phyloP scores from a whole-genome alignment of 1,140 invertebrate species.

The Nautilus pompilius region DNA sequence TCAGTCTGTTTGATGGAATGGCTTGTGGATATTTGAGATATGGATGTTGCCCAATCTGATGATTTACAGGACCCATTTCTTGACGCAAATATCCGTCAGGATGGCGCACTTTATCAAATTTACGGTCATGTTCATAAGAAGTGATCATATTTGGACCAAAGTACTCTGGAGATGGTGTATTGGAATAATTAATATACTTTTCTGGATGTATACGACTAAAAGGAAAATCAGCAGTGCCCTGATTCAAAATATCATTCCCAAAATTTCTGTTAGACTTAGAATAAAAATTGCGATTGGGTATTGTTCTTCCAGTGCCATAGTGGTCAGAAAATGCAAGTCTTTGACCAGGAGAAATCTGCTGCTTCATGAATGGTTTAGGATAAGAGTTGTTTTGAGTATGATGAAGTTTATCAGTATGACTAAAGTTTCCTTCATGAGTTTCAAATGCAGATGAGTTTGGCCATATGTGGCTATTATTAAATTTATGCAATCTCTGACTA shows the following conservation, averaged over 20 bases:
- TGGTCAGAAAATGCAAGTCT: neutral
- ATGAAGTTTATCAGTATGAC: neutral
- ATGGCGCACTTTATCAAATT: neutral
- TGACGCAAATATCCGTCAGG: constrained; percentile 1
- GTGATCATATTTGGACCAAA: neutral
- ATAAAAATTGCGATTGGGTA: neutral
- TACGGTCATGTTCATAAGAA: neutral
- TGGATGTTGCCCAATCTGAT: constrained; percentile 11
- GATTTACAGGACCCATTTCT: constrained; percentile 13
- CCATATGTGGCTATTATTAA: no score
- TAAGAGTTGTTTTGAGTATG: neutral
- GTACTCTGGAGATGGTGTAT: neutral
- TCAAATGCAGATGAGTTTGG: no score
- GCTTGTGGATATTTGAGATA: constrained; percentile 8
- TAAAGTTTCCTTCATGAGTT: neutral
- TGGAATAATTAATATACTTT: neutral
- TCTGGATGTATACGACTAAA: neutral
- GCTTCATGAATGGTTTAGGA: neutral
- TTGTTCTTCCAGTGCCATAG: neutral
- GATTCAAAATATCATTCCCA: neutral
- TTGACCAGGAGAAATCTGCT: neutral
- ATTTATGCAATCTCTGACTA: neutral
- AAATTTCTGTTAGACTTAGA: neutral
- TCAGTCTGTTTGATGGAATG: neutral
- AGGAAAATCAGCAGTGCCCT: neutral